These are phyloP conservation scores for Neolamprologus longior DNA, from an alignment of 2,113 vertebrate genomes.

Conservation along the genomic window DNA sequence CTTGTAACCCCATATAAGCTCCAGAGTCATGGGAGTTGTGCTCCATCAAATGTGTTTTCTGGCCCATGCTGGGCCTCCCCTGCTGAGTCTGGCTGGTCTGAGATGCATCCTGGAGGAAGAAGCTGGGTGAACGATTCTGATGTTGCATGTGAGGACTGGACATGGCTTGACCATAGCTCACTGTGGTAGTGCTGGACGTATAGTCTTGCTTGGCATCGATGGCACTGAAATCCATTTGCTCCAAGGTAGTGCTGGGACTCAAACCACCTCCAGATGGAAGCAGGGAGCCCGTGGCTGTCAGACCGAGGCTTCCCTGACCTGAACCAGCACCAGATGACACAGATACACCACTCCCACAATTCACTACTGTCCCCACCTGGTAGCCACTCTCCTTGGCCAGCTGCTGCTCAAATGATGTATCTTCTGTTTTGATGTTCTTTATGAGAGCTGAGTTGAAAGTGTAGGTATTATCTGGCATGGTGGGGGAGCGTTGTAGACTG, in stretches of 20 bases:
- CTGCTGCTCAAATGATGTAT: constrained; percentile 98
- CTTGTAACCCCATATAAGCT: constrained; percentile 70
- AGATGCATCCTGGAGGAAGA: constrained; percentile 94
- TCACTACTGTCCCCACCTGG: constrained; percentile 69
- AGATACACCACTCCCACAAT: constrained; percentile 62
- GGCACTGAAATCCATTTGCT: constrained; percentile 99
- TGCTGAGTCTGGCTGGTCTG: constrained; percentile 70
- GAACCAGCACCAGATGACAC: constrained; percentile 74
- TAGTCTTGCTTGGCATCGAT: constrained; percentile 98
- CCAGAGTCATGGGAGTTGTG: constrained; percentile 72
- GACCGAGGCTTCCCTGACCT: constrained; percentile 77
- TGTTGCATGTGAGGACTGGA: constrained; percentile 87
- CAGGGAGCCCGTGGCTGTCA: constrained; percentile 81
- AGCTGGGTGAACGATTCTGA: constrained; percentile 93
- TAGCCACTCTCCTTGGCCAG: constrained; percentile 86
- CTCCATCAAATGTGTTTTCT: constrained; percentile 74
- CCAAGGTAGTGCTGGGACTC: constrained; percentile 95
- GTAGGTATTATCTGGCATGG: constrained; percentile 80
- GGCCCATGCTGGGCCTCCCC: constrained; percentile 57
- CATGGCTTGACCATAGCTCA: constrained; percentile 83
- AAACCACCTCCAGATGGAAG: constrained; percentile 93
- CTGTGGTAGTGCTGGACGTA: constrained; percentile 59
- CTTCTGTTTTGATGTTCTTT: constrained; percentile 96
- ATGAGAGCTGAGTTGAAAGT: constrained; percentile 81
- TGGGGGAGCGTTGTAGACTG: constrained; percentile 78